Percentiles rank a stretch among this genome's conserved stretches.
Conservation (phyloP, 2,797 vertebrate species). For the Semotilus atromaculatus region DNA sequence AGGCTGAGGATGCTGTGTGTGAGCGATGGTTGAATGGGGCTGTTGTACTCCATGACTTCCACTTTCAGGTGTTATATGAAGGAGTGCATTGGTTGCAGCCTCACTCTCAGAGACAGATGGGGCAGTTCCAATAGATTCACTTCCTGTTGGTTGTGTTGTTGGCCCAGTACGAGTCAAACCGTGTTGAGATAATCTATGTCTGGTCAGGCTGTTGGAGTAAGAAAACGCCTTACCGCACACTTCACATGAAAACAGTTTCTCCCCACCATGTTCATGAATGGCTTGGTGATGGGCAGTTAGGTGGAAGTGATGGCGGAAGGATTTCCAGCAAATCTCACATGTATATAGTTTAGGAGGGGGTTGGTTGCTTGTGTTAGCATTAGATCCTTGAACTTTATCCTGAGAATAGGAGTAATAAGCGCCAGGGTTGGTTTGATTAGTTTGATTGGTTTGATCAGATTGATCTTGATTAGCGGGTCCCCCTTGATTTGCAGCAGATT, state of each 20-base stretch:
- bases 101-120: constrained; percentile 60
- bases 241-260: constrained; percentile 87
- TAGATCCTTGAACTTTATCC: constrained; percentile 78
- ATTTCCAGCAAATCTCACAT: constrained; percentile 90
- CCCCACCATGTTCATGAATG: constrained; percentile 84
- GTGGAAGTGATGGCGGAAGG: constrained; percentile 90
- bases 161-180: constrained; percentile 75
- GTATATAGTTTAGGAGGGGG: constrained; percentile 83
- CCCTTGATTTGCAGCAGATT: constrained; percentile 69
- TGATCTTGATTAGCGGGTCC: constrained; percentile 67
- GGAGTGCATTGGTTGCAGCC: constrained; percentile 64
- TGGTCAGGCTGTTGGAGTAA: constrained; percentile 90
- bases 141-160: constrained; percentile 63
- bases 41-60: constrained; percentile 60
- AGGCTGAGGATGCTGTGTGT: constrained; percentile 64
- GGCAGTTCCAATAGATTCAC: constrained; percentile 50
- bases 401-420: constrained; percentile 79
- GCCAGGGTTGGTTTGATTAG: constrained; percentile 69
- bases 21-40: constrained; percentile 55
- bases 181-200: constrained; percentile 88
- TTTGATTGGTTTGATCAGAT: constrained; percentile 49
- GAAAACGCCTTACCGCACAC: constrained; percentile 90
- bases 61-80: constrained; percentile 63
- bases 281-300: constrained; percentile 89
- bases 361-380: constrained; percentile 66